These are phyloP conservation scores for Melanerpes formicivorus DNA, from an alignment of 2,113 vertebrate genomes.

Conservation along the genomic window DNA sequence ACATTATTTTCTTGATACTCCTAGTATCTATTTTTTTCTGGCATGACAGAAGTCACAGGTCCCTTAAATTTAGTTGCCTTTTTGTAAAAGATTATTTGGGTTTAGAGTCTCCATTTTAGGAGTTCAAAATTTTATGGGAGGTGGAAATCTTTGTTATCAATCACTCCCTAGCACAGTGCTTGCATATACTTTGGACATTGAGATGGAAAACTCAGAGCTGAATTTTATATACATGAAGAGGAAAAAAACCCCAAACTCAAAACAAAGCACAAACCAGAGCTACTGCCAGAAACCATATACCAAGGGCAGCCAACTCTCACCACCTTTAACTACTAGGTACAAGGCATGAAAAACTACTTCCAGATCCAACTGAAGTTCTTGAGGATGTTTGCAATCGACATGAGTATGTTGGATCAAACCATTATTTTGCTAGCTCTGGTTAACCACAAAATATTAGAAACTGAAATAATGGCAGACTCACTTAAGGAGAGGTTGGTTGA, in stretches of 20 bases:
- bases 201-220: neutral
- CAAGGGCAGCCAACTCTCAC: neutral
- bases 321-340: neutral
- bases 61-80: neutral
- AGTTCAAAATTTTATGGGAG: neutral
- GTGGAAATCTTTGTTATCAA: neutral
- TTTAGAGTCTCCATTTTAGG: neutral
- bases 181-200: neutral
- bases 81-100: neutral
- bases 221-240: neutral
- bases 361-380: neutral
- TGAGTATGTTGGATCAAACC: neutral
- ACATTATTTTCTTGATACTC: neutral
- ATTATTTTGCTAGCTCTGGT: neutral
- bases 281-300: neutral
- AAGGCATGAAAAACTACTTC: neutral
- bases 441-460: conserved; percentile 7
- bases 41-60: neutral
- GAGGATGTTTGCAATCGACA: neutral
- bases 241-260: neutral
- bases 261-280: neutral
- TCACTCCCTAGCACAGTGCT: neutral
- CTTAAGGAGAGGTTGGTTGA: neutral
- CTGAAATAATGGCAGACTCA: neutral
- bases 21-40: neutral